These are phyloP conservation scores for Rhopilema esculentum DNA, from an alignment of 30 jellyfish, hydroid and myxozoan species.

Conservation along the genomic window DNA sequence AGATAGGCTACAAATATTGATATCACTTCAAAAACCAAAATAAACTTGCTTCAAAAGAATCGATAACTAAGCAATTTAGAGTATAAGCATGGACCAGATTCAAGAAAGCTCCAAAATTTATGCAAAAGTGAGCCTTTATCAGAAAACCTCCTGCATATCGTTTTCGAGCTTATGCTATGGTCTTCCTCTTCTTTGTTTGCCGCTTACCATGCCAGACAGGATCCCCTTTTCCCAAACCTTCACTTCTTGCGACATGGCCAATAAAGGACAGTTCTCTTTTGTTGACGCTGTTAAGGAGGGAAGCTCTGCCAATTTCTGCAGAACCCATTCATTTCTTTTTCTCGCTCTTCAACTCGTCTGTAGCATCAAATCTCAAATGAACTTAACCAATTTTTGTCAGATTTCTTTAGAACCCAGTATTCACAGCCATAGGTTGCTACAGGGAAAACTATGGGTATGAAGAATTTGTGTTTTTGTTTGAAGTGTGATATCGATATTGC, in stretches of 20 bases:
- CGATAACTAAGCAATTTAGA: no score
- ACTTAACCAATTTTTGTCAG: not conserved
- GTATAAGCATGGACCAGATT: no score
- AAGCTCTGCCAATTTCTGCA: not conserved
- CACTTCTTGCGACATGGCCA: not conserved
- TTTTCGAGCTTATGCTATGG: not conserved
- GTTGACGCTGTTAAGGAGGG: not conserved
- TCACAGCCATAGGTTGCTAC: not conserved
- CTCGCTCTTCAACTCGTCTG: not conserved
- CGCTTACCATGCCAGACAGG: not conserved
- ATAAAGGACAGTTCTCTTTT: not conserved
- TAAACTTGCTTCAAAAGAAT: no score
- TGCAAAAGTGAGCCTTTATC: no score
- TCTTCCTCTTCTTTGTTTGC: not conserved
- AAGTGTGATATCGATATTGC: not conserved
- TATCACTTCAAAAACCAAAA: no score
- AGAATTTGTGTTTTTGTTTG: not conserved
- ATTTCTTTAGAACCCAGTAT: not conserved
- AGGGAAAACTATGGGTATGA: not conserved
- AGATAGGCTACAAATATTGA: no score
- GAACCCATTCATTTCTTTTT: not conserved
- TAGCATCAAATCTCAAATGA: constrained; percentile 12
- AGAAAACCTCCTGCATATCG: no score
- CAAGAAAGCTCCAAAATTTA: no score
- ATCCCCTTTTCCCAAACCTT: not conserved